Evolutionary conservation across 1,140 invertebrate genomes (phyloP).

Genomic region (Micrasema longulum): DNA sequence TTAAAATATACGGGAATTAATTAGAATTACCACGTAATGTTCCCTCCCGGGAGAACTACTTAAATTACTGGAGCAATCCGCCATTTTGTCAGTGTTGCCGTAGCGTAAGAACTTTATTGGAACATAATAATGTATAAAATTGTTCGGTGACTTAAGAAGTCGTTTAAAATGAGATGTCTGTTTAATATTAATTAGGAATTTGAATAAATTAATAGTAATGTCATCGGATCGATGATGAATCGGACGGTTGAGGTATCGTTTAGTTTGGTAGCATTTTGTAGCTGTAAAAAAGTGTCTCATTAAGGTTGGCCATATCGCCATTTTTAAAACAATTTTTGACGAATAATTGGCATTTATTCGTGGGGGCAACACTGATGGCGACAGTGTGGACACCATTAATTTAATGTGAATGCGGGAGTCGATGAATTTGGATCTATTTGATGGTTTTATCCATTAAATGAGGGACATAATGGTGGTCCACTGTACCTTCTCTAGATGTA

Average conservation of each 20-base stretch:
- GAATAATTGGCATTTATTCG: conserved; percentile 36
- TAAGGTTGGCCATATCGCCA: conserved; percentile 28
- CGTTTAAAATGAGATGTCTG: conserved; percentile 22
- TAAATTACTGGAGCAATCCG: too few species aligned
- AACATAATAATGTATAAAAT: conserved; percentile 21
- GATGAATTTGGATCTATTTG: conserved; percentile 24
- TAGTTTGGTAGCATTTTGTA: conserved; percentile 34
- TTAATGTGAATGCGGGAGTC: background rate
- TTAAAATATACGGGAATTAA: background rate
- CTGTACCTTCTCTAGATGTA: conserved; percentile 43
- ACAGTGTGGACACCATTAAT: background rate
- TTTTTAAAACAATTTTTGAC: conserved; percentile 29
- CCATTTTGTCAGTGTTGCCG: conserved; percentile 42
- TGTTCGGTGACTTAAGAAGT: conserved; percentile 41
- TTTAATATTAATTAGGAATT: conserved; percentile 14
- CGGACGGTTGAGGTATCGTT: conserved; percentile 27
- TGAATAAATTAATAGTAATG: conserved; percentile 42
- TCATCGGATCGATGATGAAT: conserved; percentile 24
- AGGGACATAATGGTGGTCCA: conserved; percentile 30
- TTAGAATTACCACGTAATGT: background rate
- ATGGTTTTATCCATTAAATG: background rate
- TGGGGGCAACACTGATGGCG: conserved; percentile 28
- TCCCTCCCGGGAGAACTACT: too few species aligned
- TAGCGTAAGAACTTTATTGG: conserved; percentile 27
- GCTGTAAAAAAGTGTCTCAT: conserved; percentile 31